phyloP scores from a whole-genome alignment of 2,888 invertebrate genomes.

The Heliothis peltigera region DNA sequence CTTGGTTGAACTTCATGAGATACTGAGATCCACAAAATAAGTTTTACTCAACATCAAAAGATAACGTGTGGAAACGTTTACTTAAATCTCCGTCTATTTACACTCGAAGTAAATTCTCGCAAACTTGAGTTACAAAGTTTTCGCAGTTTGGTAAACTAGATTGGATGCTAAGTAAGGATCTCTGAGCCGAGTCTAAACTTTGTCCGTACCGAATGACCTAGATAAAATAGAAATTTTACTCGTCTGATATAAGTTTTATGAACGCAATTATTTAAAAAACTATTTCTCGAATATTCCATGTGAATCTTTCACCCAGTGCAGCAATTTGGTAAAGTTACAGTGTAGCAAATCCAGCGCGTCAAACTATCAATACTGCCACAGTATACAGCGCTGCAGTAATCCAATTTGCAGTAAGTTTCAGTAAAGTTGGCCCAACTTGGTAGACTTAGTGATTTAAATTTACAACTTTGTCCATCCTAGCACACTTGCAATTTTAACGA shows the following conservation, averaged over 20 bases:
- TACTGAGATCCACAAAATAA: slow-evolving; percentile 29
- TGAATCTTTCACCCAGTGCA: slow-evolving; percentile 20
- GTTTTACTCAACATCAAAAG: slow-evolving; percentile 26
- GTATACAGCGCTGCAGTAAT: slow-evolving; percentile 74
- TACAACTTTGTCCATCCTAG: slow-evolving; percentile 80
- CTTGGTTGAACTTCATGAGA: not conserved
- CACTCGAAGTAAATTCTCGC: slow-evolving; percentile 32
- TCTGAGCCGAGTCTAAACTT: slow-evolving; percentile 31
- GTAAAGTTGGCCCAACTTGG: slow-evolving; percentile 74
- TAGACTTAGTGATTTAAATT: slow-evolving; percentile 88
- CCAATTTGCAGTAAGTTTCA: slow-evolving; percentile 85
- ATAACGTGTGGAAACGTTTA: slow-evolving; percentile 32
- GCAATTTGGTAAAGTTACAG: slow-evolving; percentile 40
- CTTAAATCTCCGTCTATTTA: slow-evolving; percentile 28
- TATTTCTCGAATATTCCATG: slow-evolving; percentile 4
- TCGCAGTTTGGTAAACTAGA: slow-evolving; percentile 32
- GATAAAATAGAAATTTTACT: slow-evolving; percentile 17
- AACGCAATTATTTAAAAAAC: not conserved
- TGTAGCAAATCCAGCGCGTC: slow-evolving; percentile 64
- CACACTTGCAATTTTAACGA: slow-evolving; percentile 85
- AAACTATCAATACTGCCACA: slow-evolving; percentile 75
- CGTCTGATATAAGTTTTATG: slow-evolving; percentile 1
- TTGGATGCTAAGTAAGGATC: slow-evolving; percentile 14
- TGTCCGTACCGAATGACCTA: slow-evolving; percentile 29
- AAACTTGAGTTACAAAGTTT: slow-evolving; percentile 38